Conservation (phyloP, 2,113 vertebrate species). For the Pseudorectes ferrugineus region DNA sequence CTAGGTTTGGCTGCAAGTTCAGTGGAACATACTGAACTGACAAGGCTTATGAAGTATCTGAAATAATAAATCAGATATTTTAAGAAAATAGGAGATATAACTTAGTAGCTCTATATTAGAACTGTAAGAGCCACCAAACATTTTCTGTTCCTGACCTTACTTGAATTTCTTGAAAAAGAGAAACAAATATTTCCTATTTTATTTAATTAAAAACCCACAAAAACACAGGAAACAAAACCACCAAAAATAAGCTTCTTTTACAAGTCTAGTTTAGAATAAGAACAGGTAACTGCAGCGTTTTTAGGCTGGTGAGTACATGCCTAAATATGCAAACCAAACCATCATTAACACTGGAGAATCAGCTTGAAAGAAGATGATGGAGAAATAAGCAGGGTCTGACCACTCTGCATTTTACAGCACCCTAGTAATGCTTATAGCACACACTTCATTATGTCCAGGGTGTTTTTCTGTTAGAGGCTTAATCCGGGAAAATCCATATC, state of each 20-base stretch:
- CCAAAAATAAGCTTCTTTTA: neutral
- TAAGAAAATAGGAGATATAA: neutral
- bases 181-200: neutral
- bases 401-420: neutral
- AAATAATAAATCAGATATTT: neutral
- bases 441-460: neutral
- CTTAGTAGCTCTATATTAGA: neutral
- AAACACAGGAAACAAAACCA: neutral
- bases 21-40: neutral
- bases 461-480: neutral
- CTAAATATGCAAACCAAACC: neutral
- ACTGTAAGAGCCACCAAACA: neutral
- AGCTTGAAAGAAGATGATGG: neutral
- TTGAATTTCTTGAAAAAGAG: neutral
- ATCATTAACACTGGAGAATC: neutral
- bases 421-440: neutral
- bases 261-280: neutral
- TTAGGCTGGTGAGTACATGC: neutral
- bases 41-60: neutral
- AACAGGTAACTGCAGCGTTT: neutral
- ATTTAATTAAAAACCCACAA: neutral
- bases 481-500: neutral
- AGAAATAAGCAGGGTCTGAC: neutral
- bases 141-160: neutral
- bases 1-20: neutral